These are phyloP conservation scores for Acanthosepion pharaonis DNA, from an alignment of 2,888 invertebrate species.

Conservation along the genomic window DNA sequence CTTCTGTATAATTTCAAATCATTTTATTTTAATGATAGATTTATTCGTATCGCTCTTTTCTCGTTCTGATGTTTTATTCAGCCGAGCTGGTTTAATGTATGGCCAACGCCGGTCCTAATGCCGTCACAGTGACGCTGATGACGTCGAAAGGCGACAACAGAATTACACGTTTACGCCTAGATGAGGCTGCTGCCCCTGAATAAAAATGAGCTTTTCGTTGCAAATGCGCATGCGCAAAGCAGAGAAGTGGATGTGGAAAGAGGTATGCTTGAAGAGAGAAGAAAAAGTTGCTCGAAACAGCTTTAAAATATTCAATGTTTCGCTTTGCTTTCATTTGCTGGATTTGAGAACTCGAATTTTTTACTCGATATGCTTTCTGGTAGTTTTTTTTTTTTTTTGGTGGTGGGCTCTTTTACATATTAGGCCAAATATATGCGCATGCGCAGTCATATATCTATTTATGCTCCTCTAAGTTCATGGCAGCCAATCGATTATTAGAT, in stretches of 20 bases:
- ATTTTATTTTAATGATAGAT: constrained; percentile 12
- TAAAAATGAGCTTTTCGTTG: background rate
- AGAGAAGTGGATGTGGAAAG: background rate
- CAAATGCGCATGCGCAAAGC: background rate
- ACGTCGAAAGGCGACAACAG: background rate
- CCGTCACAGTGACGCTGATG: background rate
- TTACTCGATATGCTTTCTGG: background rate
- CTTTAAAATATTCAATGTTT: constrained; percentile 22
- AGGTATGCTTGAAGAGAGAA: background rate
- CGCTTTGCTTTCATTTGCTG: background rate
- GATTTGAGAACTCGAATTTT: background rate
- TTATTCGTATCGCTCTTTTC: background rate
- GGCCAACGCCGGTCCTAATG: background rate
- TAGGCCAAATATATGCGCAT: background rate
- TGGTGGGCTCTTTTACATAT: background rate
- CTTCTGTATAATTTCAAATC: background rate
- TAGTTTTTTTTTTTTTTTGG: background rate
- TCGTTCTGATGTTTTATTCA: background rate
- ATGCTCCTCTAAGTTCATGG: background rate
- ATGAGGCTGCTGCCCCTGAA: constrained; percentile 16
- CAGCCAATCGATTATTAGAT: background rate
- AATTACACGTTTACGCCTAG: constrained; percentile 9
- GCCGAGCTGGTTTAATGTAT: background rate
- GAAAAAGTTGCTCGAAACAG: background rate
- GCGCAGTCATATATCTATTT: background rate